phyloP scores from a whole-genome alignment of 2,888 invertebrate species.

The Meandrusa payeni region DNA sequence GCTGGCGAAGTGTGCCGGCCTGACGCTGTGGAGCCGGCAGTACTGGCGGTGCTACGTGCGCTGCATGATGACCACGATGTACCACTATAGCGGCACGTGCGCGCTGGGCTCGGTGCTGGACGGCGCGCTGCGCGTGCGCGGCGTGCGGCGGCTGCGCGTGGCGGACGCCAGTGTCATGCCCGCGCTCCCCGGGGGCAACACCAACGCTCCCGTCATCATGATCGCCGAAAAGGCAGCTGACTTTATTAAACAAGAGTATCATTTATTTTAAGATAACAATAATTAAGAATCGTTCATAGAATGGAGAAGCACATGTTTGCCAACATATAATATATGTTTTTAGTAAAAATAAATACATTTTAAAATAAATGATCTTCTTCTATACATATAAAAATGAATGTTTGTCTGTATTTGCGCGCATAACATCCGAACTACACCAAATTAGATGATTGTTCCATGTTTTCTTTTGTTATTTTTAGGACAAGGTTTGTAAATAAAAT shows the following conservation, averaged over 20 bases:
- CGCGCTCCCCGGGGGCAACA: constrained; percentile 34
- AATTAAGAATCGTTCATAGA: no score
- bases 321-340: no score
- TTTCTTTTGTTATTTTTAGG: no score
- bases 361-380: no score
- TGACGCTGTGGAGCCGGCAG: constrained; percentile 81
- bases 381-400: no score
- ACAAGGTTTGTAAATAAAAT: no score
- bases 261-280: not conserved
- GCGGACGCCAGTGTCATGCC: constrained; percentile 40
- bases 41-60: constrained; percentile 81
- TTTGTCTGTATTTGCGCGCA: no score
- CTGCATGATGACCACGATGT: constrained; percentile 73
- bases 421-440: no score
- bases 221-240: constrained; percentile 38
- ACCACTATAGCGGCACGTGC: constrained; percentile 68
- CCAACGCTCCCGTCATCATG: constrained; percentile 35
- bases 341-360: no score
- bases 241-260: constrained; percentile 27
- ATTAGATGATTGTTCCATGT: no score
- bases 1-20: constrained; percentile 48
- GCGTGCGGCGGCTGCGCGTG: constrained; percentile 35
- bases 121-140: constrained; percentile 32
- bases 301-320: no score
- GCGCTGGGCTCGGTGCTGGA: constrained; percentile 37